Evolutionary conservation across 2,113 vertebrate species (phyloP).

Genomic region (Carassius gibelio): DNA sequence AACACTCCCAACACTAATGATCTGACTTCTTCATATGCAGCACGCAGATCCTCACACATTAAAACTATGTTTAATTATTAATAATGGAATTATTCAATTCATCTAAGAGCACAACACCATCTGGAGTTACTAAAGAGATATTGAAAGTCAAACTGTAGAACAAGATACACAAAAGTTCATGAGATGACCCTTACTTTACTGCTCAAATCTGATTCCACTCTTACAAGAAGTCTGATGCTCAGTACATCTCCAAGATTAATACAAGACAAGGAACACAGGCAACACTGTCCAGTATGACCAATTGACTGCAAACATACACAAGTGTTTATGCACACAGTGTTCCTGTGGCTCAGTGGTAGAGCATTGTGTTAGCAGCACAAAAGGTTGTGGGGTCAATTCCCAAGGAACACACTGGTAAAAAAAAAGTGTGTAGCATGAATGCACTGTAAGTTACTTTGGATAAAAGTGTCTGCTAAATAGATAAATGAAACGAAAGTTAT

Average conservation of each 20-base stretch:
- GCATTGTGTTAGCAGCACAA: too few relatives aligned
- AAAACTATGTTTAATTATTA: conserved; percentile 27
- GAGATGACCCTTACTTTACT: background rate
- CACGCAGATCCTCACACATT: background rate
- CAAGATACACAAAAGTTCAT: conserved; percentile 1
- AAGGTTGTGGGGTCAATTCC: too few relatives aligned
- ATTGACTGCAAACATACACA: background rate
- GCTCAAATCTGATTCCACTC: conserved; percentile 20
- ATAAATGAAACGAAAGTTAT: too few relatives aligned
- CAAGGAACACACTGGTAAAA: too few relatives aligned
- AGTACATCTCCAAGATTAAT: conserved; percentile 6
- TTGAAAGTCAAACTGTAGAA: conserved; percentile 1
- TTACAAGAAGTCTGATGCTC: conserved; percentile 2
- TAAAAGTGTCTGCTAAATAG: too few relatives aligned
- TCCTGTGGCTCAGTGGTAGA: too few relatives aligned
- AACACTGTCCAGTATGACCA: background rate
- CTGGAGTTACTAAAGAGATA: background rate
- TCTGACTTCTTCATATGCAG: conserved; percentile 17
- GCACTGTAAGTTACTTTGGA: too few relatives aligned
- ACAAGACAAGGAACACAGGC: background rate
- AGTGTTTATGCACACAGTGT: background rate
- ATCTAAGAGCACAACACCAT: conserved; percentile 5
- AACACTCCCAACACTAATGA: conserved; percentile 17
- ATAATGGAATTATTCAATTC: conserved; percentile 20
- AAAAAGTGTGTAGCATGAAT: too few relatives aligned